Percentiles rank a stretch among this genome's conserved stretches.
Evolutionary conservation across 2,888 invertebrate species (phyloP).

Genomic region (Aquatica leii): DNA sequence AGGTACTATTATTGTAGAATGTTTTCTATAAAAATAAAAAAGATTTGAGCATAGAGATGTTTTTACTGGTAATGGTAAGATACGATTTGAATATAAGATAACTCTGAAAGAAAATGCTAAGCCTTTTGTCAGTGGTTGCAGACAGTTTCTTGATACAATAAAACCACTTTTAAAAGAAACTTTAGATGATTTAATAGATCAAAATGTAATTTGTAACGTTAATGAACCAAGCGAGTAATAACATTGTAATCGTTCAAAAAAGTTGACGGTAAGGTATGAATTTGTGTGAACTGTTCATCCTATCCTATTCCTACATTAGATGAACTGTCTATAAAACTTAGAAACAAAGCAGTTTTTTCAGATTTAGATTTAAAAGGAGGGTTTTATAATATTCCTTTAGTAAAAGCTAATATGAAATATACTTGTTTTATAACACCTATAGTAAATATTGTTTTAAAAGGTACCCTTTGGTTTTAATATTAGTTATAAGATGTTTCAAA

Average conservation of each 20-base stretch:
- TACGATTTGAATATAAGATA: conserved; percentile 7
- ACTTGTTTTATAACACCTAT: conserved; percentile 44
- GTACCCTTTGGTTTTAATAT: conserved; percentile 31
- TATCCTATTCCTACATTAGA: background rate
- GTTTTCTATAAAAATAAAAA: background rate
- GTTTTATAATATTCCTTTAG: background rate
- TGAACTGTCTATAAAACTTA: background rate
- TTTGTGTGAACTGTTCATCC: conserved; percentile 39
- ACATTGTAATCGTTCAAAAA: conserved; percentile 8
- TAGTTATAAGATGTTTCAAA: conserved; percentile 49
- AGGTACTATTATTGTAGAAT: no score
- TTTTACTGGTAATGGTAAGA: conserved; percentile 5
- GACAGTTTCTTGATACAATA: background rate
- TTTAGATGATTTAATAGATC: background rate
- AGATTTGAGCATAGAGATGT: background rate
- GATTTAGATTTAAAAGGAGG: background rate
- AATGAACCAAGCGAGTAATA: conserved; percentile 4
- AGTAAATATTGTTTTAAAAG: conserved; percentile 43
- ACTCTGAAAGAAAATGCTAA: background rate
- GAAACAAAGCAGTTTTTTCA: background rate
- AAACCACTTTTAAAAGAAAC: background rate
- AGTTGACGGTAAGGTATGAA: conserved; percentile 25
- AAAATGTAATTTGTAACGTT: background rate
- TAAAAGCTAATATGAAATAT: conserved; percentile 1
- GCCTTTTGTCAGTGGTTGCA: conserved; percentile 6